phyloP scores from a whole-genome alignment of 2,113 vertebrate genomes.

The Xiphophorus couchianus region DNA sequence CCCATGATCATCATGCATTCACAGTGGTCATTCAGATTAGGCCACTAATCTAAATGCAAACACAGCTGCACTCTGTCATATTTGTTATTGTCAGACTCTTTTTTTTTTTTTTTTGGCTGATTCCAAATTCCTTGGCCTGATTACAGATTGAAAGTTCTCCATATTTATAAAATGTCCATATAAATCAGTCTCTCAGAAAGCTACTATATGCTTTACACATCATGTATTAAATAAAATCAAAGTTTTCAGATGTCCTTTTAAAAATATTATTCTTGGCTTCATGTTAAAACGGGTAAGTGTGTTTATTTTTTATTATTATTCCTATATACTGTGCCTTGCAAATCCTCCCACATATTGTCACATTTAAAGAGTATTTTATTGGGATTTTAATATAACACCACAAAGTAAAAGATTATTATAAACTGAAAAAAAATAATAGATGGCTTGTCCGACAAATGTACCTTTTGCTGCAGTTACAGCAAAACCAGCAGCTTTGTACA shows the following conservation, averaged over 20 bases:
- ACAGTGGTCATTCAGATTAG: constrained; percentile 16
- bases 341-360: neutral
- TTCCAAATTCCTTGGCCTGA: neutral
- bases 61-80: neutral
- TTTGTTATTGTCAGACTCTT: neutral
- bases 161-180: neutral
- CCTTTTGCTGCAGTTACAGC: no score
- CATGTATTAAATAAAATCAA: neutral
- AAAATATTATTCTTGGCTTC: neutral
- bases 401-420: no score
- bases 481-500: no score
- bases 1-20: constrained; percentile 4
- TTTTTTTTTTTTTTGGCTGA: neutral
- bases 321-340: neutral
- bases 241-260: constrained; percentile 5
- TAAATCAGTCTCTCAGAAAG: neutral
- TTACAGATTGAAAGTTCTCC: neutral
- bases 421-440: no score
- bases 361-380: no score
- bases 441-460: no score
- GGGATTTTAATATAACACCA: no score
- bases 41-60: constrained; percentile 7
- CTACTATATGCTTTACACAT: neutral
- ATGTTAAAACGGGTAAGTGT: neutral
- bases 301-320: no score